These are phyloP conservation scores for Phaenicophaeus curvirostris DNA, from an alignment of 2,797 vertebrate genomes.

Conservation along the genomic window DNA sequence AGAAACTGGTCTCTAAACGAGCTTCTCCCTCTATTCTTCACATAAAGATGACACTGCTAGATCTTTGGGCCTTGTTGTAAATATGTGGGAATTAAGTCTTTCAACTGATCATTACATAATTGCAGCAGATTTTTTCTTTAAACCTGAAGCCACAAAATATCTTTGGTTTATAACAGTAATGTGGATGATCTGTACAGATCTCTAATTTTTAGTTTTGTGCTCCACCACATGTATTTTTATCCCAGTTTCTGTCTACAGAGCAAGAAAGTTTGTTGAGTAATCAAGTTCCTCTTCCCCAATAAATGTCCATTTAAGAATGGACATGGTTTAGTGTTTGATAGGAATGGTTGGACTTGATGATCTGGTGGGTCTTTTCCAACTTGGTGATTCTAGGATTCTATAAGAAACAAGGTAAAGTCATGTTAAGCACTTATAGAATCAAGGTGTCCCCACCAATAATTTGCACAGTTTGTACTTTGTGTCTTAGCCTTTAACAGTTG, in stretches of 20 bases:
- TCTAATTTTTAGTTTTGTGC: neutral
- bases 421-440: neutral
- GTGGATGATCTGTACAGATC: neutral
- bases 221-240: neutral
- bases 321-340: no score
- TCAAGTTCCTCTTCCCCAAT: neutral
- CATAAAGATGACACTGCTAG: neutral
- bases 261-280: neutral
- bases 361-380: no score
- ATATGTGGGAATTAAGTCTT: neutral
- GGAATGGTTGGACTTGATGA: no score
- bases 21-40: neutral
- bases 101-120: neutral
- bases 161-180: neutral
- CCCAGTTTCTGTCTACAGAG: neutral
- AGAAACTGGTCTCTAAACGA: neutral
- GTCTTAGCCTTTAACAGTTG: neutral
- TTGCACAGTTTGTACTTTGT: neutral
- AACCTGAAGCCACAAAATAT: neutral
- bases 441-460: neutral
- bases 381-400: no score
- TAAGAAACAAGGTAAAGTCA: neutral
- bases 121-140: neutral
- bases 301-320: neutral
- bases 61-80: neutral